Evolutionary conservation across 2,888 invertebrate genomes (phyloP).

Genomic region (Suillia variegata): DNA sequence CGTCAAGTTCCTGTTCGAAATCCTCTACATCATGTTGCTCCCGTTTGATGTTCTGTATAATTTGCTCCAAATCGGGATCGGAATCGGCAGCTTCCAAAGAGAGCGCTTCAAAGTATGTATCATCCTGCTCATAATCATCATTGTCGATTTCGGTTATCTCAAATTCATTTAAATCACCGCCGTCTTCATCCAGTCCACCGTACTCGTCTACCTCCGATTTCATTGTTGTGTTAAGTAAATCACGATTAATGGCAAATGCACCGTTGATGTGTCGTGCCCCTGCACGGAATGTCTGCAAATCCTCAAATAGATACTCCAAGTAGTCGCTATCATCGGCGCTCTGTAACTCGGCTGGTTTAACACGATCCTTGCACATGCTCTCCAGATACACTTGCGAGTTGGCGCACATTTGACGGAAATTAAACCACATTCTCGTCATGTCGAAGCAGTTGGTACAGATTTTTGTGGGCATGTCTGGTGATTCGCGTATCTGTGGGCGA

Average conservation of each 20-base stretch:
- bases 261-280: slow-evolving; percentile 14
- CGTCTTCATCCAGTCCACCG: slow-evolving; percentile 4
- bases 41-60: slow-evolving; percentile 12
- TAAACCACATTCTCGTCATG: slow-evolving; percentile 49
- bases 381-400: slow-evolving; percentile 53
- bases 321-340: slow-evolving; percentile 32
- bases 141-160: neutral
- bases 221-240: neutral
- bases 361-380: slow-evolving; percentile 22
- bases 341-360: slow-evolving; percentile 19
- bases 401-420: slow-evolving; percentile 53
- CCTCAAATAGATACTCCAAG: slow-evolving; percentile 37
- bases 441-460: slow-evolving; percentile 49
- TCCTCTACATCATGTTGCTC: slow-evolving; percentile 20
- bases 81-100: slow-evolving; percentile 23
- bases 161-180: slow-evolving; percentile 5
- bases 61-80: slow-evolving; percentile 24
- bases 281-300: slow-evolving; percentile 27
- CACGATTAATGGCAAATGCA: slow-evolving; percentile 16
- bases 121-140: slow-evolving; percentile 18
- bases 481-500: slow-evolving; percentile 24
- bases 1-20: neutral
- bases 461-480: slow-evolving; percentile 38
- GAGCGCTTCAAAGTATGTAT: slow-evolving; percentile 27
- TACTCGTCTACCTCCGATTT: slow-evolving; percentile 14